A percentile compares a stretch with the other conserved stretches of the same genome.
phyloP scores from a whole-genome alignment of 2,797 vertebrate species.

The Rhynchotus rufescens region DNA sequence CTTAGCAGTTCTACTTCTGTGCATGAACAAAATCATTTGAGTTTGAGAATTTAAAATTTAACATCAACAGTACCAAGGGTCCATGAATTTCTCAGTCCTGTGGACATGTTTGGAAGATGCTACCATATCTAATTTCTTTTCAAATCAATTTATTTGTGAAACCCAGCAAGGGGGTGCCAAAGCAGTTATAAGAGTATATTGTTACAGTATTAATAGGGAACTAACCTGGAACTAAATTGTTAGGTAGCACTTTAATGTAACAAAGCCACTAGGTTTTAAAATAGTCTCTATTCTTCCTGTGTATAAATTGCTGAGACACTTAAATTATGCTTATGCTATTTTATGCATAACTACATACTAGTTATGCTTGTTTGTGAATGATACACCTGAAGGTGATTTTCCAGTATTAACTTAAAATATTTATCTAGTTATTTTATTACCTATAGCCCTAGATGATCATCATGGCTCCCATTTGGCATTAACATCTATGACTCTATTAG shows the following conservation, averaged over 20 bases:
- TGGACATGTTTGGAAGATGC: not conserved
- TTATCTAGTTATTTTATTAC: not conserved
- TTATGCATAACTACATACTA: too few relatives aligned
- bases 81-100: not conserved
- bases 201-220: not conserved
- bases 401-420: not conserved
- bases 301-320: not conserved
- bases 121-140: not conserved
- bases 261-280: not conserved
- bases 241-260: not conserved
- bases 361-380: not conserved
- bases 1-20: not conserved
- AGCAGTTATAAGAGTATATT: not conserved
- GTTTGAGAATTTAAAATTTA: not conserved
- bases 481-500: not conserved
- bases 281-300: not conserved
- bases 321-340: not conserved
- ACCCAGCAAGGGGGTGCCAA: not conserved
- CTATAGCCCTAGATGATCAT: not conserved
- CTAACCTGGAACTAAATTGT: not conserved
- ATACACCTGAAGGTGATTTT: accelerated
- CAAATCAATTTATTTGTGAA: not conserved
- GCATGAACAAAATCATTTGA: not conserved
- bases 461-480: not conserved
- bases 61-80: not conserved